A percentile compares a stretch with the other conserved stretches of the same genome.
phyloP scores from a whole-genome alignment of 2,113 vertebrate genomes.

The Plecotus auritus region DNA sequence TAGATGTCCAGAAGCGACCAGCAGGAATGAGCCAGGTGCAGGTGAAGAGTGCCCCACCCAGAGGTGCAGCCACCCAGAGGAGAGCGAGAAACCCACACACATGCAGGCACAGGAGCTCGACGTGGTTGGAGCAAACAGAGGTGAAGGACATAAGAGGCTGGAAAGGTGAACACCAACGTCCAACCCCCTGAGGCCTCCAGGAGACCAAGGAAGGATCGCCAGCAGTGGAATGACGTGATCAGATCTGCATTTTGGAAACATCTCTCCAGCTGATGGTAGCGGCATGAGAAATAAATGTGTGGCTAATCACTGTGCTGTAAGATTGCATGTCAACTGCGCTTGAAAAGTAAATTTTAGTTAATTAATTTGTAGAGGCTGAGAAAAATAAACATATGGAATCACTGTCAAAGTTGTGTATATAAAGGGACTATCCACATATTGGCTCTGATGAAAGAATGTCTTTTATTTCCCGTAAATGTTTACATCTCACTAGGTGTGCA shows the following conservation, averaged over 20 bases:
- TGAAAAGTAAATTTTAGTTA: neutral
- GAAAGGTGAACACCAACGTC: neutral
- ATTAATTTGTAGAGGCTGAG: neutral
- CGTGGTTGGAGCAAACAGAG: neutral
- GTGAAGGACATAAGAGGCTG: neutral
- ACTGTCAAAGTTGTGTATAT: neutral
- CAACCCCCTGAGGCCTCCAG: neutral
- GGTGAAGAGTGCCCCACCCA: fast-evolving
- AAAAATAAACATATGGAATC: neutral
- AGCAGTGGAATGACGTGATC: fast-evolving
- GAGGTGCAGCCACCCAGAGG: neutral
- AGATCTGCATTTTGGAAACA: neutral
- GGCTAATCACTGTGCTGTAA: neutral
- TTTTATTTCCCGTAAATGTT: neutral
- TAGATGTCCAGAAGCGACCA: neutral
- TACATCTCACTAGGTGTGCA: neutral
- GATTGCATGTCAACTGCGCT: neutral
- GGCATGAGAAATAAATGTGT: neutral
- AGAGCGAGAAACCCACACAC: neutral
- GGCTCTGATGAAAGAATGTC: neutral
- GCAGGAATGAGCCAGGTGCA: neutral
- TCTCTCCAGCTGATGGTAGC: neutral
- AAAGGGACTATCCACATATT: neutral
- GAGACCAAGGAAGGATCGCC: neutral
- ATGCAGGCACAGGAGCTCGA: neutral